Conservation (phyloP, 2,113 vertebrate genomes). For the Petrocephalus microphthalmus region DNA sequence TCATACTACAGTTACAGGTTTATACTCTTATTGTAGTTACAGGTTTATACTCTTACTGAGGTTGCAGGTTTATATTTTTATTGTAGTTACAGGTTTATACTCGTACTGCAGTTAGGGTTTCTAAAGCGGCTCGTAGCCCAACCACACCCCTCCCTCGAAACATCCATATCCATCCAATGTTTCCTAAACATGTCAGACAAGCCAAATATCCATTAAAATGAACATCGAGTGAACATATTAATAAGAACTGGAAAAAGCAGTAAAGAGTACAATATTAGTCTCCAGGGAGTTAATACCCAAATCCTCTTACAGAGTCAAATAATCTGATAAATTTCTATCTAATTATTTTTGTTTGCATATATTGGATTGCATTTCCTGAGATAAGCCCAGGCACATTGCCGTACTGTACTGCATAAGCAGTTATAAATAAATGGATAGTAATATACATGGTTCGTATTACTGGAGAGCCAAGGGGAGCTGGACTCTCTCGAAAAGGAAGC, state of each 20-base stretch:
- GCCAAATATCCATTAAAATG: neutral
- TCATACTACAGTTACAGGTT: too few species aligned
- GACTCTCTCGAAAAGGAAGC: too few species aligned
- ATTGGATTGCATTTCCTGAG: neutral
- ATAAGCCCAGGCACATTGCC: neutral
- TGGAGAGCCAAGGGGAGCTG: too few species aligned
- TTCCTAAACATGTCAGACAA: neutral
- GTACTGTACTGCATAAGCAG: neutral
- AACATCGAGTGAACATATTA: neutral
- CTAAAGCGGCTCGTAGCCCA: neutral
- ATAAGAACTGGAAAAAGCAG: neutral
- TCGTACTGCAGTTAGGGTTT: neutral
- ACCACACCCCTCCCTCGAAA: neutral
- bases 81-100: too few species aligned
- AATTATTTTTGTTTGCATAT: constrained; percentile 2
- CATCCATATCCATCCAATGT: neutral
- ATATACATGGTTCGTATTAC: neutral
- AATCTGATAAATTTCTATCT: neutral
- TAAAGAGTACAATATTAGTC: neutral
- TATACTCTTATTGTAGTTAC: too few species aligned
- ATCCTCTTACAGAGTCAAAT: neutral
- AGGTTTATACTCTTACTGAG: too few species aligned
- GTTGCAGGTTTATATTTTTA: too few species aligned
- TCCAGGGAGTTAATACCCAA: neutral
- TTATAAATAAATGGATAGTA: neutral